Evolutionary conservation across 2,797 vertebrate genomes (phyloP), one percentile per base, ranked within the genome.

Genomic region (Salarias fasciatus): DNA sequence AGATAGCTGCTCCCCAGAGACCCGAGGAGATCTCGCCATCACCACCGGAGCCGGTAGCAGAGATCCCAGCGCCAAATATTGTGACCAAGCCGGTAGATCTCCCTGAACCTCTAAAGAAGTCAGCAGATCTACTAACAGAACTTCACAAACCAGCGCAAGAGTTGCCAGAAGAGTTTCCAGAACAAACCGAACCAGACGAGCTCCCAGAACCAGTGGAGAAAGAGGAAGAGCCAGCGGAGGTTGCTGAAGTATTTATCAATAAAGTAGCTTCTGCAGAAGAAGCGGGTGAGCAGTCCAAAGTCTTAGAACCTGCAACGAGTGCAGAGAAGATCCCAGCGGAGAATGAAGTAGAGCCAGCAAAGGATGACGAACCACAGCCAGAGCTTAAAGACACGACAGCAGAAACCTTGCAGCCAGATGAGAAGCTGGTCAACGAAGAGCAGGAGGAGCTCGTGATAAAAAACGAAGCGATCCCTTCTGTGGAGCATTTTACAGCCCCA

Each of bases 81-180:
- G 11, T 55, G 49, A 72, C 70, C 36, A 72, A 81, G 47, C 64
- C 73, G 29, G 69, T 62, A 45, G 76, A 84, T 53, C 73, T 86
- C 30, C 71, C 68, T 30, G 43, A 72, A 35, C 51, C 77, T 64
- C 51, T 80, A 46, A 64, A 75, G 31, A 65, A 51, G 54, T 44
- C 51, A 29, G 15, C 28, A 36, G 72, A 80, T 13, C 44, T 59
- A 24, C 54, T 40, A 46, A 42, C 18, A 47, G 56, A 68, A 28
- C 56, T 53, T 56, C 41, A 14, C 11, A 37, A 65, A 62, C 33
- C 61, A 48, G 41, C 1, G 6, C 56, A 71, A 46, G 61, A 40
- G 48, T 54, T 59, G 38, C 54, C 41, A 37, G 52, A 24, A 61
- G 61, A 72, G 24, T 43, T 53, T 18, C n/a, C 15, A 15, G 53